Percentiles rank a stretch among this genome's conserved stretches.
Evolutionary conservation across 2,888 invertebrate species (phyloP).

Genomic region (Auanema sp.): DNA sequence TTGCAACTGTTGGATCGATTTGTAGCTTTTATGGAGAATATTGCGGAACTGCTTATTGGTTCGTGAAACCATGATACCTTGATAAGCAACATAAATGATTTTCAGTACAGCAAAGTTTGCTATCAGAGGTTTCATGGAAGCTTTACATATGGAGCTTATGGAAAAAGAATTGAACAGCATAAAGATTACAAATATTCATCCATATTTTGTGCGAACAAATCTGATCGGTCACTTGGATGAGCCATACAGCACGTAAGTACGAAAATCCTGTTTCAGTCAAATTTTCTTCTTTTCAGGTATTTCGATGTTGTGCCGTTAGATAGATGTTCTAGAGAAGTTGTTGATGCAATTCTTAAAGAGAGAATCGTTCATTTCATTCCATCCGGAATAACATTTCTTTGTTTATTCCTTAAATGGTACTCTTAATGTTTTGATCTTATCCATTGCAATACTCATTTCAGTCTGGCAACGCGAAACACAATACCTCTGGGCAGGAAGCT

Average conservation of each 20-base stretch:
- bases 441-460: too few relatives aligned
- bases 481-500: too few relatives aligned
- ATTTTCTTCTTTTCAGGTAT: conserved; percentile 19
- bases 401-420: conserved; percentile 30
- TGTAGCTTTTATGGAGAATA: conserved; percentile 37
- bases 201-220: conserved; percentile 32
- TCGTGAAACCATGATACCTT: not conserved
- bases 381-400: conserved; percentile 25
- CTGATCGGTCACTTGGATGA: conserved; percentile 29
- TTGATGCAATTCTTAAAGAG: conserved; percentile 32
- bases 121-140: conserved; percentile 31
- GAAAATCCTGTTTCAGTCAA: not conserved
- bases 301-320: conserved; percentile 29
- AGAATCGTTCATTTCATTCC: conserved; percentile 31
- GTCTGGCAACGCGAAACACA: too few relatives aligned
- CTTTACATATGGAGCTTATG: conserved; percentile 29
- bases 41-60: conserved; percentile 38
- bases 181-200: conserved; percentile 27
- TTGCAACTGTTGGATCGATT: conserved; percentile 32
- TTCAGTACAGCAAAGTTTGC: conserved; percentile 36
- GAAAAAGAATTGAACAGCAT: conserved; percentile 22
- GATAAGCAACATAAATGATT: not conserved
- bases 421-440: too few relatives aligned
- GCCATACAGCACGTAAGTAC: conserved; percentile 34
- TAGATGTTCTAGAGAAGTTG: conserved; percentile 21